Conservation (phyloP, 2,888 invertebrate genomes). For the Masnerella sp. region DNA sequence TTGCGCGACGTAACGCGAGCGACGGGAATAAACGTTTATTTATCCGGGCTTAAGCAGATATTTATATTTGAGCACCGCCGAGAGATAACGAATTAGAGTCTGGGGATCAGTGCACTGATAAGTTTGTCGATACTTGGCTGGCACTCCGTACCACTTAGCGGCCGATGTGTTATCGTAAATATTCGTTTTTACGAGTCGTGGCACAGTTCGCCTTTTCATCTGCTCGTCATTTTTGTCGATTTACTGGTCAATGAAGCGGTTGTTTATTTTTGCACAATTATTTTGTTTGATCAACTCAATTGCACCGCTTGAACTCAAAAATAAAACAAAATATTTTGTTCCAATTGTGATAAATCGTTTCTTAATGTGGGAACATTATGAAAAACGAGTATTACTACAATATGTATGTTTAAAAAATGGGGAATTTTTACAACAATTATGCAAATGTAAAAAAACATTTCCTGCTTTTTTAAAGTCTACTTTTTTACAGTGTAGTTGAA, state of each 20-base stretch:
- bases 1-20: constrained; percentile 21
- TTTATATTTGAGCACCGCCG: constrained; percentile 15
- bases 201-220: constrained; percentile 34
- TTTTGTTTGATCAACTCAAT: too few species aligned
- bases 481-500: too few species aligned
- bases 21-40: constrained; percentile 19
- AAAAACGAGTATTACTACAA: too few species aligned
- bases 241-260: constrained; percentile 4
- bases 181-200: constrained; percentile 32
- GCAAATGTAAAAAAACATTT: too few species aligned
- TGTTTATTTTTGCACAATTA: constrained; percentile 16
- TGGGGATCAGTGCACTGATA: constrained; percentile 22
- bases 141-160: constrained; percentile 30
- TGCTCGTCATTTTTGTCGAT: constrained; percentile 19
- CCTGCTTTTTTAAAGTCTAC: too few species aligned
- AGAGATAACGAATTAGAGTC: constrained; percentile 35
- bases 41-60: constrained; percentile 25
- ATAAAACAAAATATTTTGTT: too few species aligned
- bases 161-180: constrained; percentile 25
- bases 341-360: too few species aligned
- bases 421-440: too few species aligned
- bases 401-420: too few species aligned
- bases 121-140: constrained; percentile 25
- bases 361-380: too few species aligned
- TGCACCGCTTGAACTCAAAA: too few species aligned